Evolutionary conservation across 2,113 vertebrate species (phyloP), one percentile per base, ranked within the genome.

Genomic region (Eurystomus gularis): DNA sequence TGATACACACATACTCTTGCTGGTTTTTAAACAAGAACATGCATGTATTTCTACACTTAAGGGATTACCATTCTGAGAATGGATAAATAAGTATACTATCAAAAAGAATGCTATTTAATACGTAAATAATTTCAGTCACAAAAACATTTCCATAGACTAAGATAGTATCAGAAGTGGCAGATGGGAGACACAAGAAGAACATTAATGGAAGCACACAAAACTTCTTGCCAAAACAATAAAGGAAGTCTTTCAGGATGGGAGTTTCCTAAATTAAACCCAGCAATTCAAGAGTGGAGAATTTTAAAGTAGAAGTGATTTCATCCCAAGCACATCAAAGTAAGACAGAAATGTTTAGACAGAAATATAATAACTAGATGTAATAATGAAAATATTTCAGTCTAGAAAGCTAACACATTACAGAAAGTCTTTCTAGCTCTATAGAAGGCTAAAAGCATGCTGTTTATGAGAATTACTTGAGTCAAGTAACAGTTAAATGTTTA

Each of bases 211-310:
- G 66, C 11, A 82, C 61, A 86, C 82, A 88, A 88, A 94, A 71
- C 33, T 86, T 62, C 49, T 76, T 95, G 93, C 93, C 91, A 96
- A 82, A 57, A 94, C 62, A 95, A 88, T 90, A 96, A 90, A 76
- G 75, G 57, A 96, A 81, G 73, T 93, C 72, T 94, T 93, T 91
- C 93, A 88, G 44, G 79, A 82, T 82, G 60, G 69, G 69, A 85
- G 81, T 87, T 94, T 86, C 78, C 84, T 91, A 91, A 93, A 78
- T 58, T 58, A 86, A 95, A 91, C 81, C 48, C 57, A 87, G 79
- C 66, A 91, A 79, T 75, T 90, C 48, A 75, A 87, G 90, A 94
- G 26, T 25, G 26, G 29, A 93, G 65, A 73, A 71, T 55, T 65
- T 78, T 87, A 37, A 96, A 86, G 57, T 1, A 60, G 40, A 73